Evolutionary conservation across 2,797 vertebrate species (phyloP).

Genomic region (Phalloptychus januarius): DNA sequence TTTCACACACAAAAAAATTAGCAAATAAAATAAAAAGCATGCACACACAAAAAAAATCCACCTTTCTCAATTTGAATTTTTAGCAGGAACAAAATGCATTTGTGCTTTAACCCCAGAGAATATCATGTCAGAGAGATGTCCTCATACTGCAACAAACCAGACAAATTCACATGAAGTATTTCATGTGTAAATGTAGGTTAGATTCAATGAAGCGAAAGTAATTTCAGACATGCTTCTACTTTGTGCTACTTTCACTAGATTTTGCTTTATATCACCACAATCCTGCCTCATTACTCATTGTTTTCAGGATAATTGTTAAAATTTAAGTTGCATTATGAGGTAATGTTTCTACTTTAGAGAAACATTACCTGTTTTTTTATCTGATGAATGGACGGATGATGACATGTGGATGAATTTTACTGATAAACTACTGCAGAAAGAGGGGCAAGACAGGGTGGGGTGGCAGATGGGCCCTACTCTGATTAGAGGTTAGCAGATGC

Average conservation of each 20-base stretch:
- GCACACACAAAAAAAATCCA: slow-evolving; percentile 14
- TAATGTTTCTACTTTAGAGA: neutral
- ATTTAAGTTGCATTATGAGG: neutral
- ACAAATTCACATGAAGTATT: slow-evolving; percentile 26
- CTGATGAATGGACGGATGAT: slow-evolving; percentile 6
- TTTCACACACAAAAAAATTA: neutral
- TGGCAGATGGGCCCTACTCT: slow-evolving; percentile 74
- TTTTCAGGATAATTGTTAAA: neutral
- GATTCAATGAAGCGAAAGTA: slow-evolving; percentile 34
- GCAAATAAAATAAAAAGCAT: neutral
- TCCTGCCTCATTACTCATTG: neutral
- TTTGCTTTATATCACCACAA: neutral
- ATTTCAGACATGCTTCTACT: slow-evolving; percentile 21
- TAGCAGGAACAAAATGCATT: slow-evolving; percentile 26
- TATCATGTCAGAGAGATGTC: slow-evolving; percentile 21
- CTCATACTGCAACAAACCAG: slow-evolving; percentile 14
- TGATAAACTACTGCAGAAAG: slow-evolving; percentile 34
- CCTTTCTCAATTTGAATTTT: slow-evolving; percentile 11
- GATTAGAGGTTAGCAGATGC: slow-evolving; percentile 77
- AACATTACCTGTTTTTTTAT: neutral
- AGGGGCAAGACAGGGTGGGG: neutral
- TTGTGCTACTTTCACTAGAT: neutral
- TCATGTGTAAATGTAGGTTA: slow-evolving; percentile 46
- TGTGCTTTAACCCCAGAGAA: slow-evolving; percentile 22
- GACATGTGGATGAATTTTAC: slow-evolving; percentile 18